A percentile compares a stretch with the other conserved stretches of the same genome.
phyloP scores from a whole-genome alignment of 2,888 invertebrate genomes.

The Monochamus alternatus region DNA sequence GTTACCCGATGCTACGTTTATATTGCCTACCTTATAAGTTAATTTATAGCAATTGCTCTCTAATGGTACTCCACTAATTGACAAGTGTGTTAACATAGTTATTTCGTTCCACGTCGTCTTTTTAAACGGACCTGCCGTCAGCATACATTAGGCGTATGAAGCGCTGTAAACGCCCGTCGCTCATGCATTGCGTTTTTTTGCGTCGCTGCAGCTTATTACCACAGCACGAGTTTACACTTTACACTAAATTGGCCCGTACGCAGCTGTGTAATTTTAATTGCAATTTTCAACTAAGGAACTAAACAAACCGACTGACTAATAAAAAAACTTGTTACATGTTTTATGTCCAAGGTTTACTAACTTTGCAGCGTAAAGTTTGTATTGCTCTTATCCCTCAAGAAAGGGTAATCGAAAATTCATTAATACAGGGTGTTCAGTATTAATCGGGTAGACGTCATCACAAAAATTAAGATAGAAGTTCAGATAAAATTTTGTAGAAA shows the following conservation, averaged over 20 bases:
- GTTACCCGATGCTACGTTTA: slow-evolving; percentile 43
- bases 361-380: too few species aligned
- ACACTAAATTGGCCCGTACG: background rate
- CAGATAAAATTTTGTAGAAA: too few species aligned
- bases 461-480: too few species aligned
- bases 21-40: slow-evolving; percentile 48
- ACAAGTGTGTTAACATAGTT: slow-evolving; percentile 38
- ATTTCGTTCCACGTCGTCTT: slow-evolving; percentile 29
- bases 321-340: too few species aligned
- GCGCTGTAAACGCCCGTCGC: background rate
- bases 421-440: too few species aligned
- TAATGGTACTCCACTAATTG: slow-evolving; percentile 37
- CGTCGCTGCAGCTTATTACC: background rate
- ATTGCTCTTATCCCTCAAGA: too few species aligned
- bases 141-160: slow-evolving; percentile 1
- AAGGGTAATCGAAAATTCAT: too few species aligned
- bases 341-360: too few species aligned
- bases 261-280: background rate
- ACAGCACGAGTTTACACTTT: slow-evolving; percentile 9
- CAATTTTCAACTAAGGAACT: background rate
- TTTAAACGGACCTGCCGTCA: slow-evolving; percentile 18
- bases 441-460: too few species aligned
- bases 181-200: slow-evolving; percentile 1
- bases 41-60: slow-evolving; percentile 53
- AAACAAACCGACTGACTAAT: too few species aligned